Conservation (phyloP, 2,888 invertebrate genomes). For the Metallyticus violacea region DNA sequence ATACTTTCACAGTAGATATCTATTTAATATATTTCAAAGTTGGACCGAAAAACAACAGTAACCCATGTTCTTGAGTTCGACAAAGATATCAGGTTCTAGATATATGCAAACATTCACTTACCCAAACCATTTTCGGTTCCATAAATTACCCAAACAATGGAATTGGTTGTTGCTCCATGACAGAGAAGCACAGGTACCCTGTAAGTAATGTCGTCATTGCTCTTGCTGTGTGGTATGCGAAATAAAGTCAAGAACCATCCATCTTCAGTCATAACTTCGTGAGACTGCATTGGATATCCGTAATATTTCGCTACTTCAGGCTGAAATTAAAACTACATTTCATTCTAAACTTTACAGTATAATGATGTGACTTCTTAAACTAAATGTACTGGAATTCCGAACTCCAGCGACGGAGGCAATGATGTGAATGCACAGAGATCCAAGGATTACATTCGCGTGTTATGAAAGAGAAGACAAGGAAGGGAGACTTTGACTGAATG, state of each 20-base stretch:
- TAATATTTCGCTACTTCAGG: neutral
- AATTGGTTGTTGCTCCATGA: neutral
- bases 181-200: neutral
- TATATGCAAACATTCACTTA: neutral
- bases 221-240: neutral
- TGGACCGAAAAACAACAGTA: too few species aligned
- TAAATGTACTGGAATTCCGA: neutral
- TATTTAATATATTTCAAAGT: too few species aligned
- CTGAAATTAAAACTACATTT: neutral
- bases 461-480: neutral
- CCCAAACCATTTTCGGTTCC: neutral
- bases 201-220: neutral
- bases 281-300: neutral
- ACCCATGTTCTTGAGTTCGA: too few species aligned
- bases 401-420: neutral
- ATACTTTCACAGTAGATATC: too few species aligned
- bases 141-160: neutral
- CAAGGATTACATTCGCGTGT: neutral
- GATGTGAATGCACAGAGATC: neutral
- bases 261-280: neutral
- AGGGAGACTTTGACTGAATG: neutral
- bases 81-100: neutral
- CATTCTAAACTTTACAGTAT: neutral
- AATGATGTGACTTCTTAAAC: neutral
- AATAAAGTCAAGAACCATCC: neutral